Percentiles rank a stretch among this genome's conserved stretches.
phyloP scores from a whole-genome alignment of 2,797 vertebrate species.

The Setipinna tenuifilis region DNA sequence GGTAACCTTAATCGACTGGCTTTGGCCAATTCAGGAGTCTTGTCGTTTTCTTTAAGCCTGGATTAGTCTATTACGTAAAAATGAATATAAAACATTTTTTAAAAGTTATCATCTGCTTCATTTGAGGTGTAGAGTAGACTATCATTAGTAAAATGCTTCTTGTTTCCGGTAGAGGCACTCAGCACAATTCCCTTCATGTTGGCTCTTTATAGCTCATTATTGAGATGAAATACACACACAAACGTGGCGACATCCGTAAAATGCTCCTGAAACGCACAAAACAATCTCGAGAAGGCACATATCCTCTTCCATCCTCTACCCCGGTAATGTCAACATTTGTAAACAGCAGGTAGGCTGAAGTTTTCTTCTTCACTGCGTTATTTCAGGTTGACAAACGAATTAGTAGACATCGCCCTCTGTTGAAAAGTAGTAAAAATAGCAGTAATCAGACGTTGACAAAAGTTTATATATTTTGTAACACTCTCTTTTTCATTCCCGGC shows the following conservation, averaged over 20 bases:
- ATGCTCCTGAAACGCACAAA: neutral
- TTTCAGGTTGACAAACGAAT: neutral
- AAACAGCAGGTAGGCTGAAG: neutral
- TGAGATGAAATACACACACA: neutral
- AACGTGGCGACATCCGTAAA: neutral
- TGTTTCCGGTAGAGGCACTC: no score
- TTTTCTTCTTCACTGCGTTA: neutral
- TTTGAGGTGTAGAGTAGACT: no score
- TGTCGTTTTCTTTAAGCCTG: no score
- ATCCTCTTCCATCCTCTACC: neutral
- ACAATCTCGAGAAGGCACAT: neutral
- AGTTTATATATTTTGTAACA: neutral
- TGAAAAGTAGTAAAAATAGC: neutral
- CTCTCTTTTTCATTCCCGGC: neutral
- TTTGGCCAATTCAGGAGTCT: no score
- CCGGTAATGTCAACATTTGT: neutral
- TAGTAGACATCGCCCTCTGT: neutral
- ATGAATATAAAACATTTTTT: no score
- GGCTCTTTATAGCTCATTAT: neutral
- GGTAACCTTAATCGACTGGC: no score
- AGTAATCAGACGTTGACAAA: neutral
- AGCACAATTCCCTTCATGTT: no score
- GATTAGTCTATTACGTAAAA: no score
- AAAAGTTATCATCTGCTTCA: no score
- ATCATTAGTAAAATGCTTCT: no score